Percentiles rank a stretch among this genome's conserved stretches.
These are phyloP conservation scores for Ceratosolen fusciceps DNA, from an alignment of 1,140 invertebrate species.

Conservation along the genomic window DNA sequence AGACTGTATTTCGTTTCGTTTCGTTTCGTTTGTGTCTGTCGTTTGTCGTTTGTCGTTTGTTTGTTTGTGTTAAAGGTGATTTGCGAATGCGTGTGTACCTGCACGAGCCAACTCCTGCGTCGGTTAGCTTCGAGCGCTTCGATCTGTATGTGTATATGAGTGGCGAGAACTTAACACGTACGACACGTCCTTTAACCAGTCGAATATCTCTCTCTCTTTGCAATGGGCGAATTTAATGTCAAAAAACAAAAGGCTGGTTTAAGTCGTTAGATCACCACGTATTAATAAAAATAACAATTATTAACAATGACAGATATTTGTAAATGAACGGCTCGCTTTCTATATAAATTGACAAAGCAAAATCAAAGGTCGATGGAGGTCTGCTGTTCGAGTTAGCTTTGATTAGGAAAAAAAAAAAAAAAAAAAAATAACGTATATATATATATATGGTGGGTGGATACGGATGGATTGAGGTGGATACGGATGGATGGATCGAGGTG, in stretches of 20 bases:
- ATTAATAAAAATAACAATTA: too few species aligned
- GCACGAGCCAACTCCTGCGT: constrained; percentile 12
- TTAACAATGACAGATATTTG: constrained; percentile 27
- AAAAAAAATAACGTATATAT: too few species aligned
- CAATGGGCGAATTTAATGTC: constrained; percentile 34
- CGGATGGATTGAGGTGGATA: too few species aligned
- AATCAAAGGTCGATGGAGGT: constrained; percentile 39
- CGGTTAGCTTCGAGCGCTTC: constrained; percentile 25
- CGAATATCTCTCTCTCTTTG: too few species aligned
- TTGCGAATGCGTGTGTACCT: constrained; percentile 25
- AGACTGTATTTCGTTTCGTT: background rate
- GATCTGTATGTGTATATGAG: too few species aligned
- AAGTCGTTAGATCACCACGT: constrained; percentile 44
- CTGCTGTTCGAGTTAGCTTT: constrained; percentile 48
- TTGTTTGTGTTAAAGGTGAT: constrained; percentile 15
- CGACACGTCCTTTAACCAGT: constrained; percentile 23
- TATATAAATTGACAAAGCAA: constrained; percentile 41
- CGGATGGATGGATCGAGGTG: too few species aligned
- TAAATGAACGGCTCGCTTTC: constrained; percentile 31
- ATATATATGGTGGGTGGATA: too few species aligned
- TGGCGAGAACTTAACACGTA: constrained; percentile 42
- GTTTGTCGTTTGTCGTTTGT: too few species aligned
- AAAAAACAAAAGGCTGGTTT: constrained; percentile 43
- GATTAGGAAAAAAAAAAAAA: constrained; percentile 36
- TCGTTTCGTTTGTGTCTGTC: too few species aligned